phyloP scores from a whole-genome alignment of 2,113 vertebrate genomes.

The Esox niger region DNA sequence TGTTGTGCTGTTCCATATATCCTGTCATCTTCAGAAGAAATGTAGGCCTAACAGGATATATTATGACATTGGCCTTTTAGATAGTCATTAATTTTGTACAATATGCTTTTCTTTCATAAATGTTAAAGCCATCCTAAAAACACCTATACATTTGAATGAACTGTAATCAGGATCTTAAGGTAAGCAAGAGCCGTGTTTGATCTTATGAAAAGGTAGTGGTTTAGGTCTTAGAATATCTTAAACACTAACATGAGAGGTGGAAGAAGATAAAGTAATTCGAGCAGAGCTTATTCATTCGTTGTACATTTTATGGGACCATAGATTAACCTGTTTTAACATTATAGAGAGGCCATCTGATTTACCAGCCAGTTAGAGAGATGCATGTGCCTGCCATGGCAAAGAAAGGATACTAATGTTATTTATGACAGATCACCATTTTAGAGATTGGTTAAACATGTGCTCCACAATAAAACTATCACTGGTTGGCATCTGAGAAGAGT shows the following conservation, averaged over 20 bases:
- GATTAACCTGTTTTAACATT: slow-evolving; percentile 61
- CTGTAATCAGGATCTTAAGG: slow-evolving; percentile 46
- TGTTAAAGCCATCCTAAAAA: slow-evolving; percentile 52
- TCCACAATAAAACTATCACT: slow-evolving; percentile 56
- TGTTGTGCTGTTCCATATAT: slow-evolving; percentile 56
- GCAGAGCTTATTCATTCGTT: slow-evolving; percentile 49
- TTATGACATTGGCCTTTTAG: slow-evolving; percentile 3
- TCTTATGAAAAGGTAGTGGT: slow-evolving; percentile 54
- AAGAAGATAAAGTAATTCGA: slow-evolving; percentile 63
- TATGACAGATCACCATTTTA: slow-evolving; percentile 51
- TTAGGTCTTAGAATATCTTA: slow-evolving; percentile 52
- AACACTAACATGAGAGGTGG: slow-evolving; percentile 46
- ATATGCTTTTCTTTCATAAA: background rate
- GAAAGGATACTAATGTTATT: slow-evolving; percentile 69
- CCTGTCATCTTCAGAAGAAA: slow-evolving; percentile 40
- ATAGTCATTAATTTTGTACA: slow-evolving; percentile 25
- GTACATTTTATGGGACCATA: slow-evolving; percentile 57
- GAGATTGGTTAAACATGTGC: slow-evolving; percentile 57
- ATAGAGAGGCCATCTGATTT: slow-evolving; percentile 67
- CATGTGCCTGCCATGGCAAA: slow-evolving; percentile 56
- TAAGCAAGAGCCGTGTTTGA: slow-evolving; percentile 49
- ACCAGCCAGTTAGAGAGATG: slow-evolving; percentile 60
- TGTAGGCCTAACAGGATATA: slow-evolving; percentile 25
- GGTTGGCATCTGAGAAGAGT: slow-evolving; percentile 34
- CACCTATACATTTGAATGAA: slow-evolving; percentile 40